phyloP scores from a whole-genome alignment of 2,113 vertebrate species.

The Malurus elegans region DNA sequence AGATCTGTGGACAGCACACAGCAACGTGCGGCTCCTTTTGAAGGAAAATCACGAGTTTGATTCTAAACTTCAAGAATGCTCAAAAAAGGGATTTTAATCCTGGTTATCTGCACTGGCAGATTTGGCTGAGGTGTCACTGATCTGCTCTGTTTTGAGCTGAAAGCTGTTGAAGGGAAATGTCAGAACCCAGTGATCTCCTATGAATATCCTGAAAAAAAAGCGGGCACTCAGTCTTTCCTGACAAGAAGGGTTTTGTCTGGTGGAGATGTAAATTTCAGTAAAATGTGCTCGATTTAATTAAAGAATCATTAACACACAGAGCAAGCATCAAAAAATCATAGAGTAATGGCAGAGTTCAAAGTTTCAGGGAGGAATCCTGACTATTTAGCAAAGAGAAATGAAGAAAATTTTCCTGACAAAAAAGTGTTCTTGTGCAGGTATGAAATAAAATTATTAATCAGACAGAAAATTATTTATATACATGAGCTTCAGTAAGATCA shows the following conservation, averaged over 20 bases:
- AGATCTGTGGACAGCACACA: neutral
- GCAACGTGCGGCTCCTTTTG: neutral
- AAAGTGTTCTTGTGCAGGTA: neutral
- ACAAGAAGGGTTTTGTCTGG: neutral
- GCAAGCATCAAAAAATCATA: neutral
- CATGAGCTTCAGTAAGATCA: neutral
- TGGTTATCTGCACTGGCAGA: neutral
- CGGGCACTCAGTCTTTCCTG: neutral
- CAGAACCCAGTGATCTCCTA: neutral
- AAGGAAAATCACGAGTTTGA: fast-evolving
- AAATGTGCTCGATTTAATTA: neutral
- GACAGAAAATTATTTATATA: neutral
- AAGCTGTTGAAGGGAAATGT: neutral
- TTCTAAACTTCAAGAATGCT: neutral
- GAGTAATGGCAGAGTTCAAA: neutral
- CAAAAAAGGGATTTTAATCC: neutral
- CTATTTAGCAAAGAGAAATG: neutral
- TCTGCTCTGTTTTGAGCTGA: neutral
- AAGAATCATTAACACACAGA: neutral
- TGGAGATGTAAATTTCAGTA: neutral
- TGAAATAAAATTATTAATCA: neutral
- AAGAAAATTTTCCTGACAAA: neutral
- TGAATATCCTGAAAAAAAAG: neutral
- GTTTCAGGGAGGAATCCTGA: neutral
- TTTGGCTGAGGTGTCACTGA: neutral